A percentile compares a stretch with the other conserved stretches of the same genome.
Evolutionary conservation across 2,888 invertebrate genomes (phyloP).

Genomic region (Hecatera dysodea): DNA sequence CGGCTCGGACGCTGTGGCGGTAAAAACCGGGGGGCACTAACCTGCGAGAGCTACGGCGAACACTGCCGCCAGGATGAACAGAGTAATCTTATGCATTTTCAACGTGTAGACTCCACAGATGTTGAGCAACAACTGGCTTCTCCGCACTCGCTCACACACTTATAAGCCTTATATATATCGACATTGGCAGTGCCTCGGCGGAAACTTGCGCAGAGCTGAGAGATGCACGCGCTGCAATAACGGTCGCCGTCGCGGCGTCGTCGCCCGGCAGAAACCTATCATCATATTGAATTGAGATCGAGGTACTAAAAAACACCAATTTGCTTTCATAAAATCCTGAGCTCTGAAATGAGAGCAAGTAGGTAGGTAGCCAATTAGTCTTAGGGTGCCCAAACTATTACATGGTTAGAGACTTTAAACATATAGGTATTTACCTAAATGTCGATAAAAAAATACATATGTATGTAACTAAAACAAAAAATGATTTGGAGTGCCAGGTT

Average conservation of each 20-base stretch:
- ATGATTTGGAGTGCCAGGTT: no score
- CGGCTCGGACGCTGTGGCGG: slow-evolving; percentile 68
- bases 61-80: slow-evolving; percentile 81
- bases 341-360: slow-evolving; percentile 54
- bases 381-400: slow-evolving; percentile 15
- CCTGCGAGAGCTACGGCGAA: slow-evolving; percentile 85
- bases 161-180: slow-evolving; percentile 61
- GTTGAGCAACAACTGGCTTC: slow-evolving; percentile 82
- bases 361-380: slow-evolving; percentile 18
- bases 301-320: slow-evolving; percentile 67
- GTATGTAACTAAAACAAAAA: no score
- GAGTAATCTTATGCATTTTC: slow-evolving; percentile 80
- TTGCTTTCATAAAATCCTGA: slow-evolving; percentile 52
- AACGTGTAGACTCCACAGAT: slow-evolving; percentile 75
- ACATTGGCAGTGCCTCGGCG: slow-evolving; percentile 70
- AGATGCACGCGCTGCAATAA: slow-evolving; percentile 76
- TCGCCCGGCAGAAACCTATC: slow-evolving; percentile 75
- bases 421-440: background rate
- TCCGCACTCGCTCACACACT: slow-evolving; percentile 71
- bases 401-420: background rate
- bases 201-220: slow-evolving; percentile 74
- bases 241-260: slow-evolving; percentile 74
- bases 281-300: slow-evolving; percentile 70
- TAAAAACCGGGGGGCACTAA: slow-evolving; percentile 88
- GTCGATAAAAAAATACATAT: no score